Conservation (phyloP, 53 echinoderm and acorn worm species). For the Temnopleurus reevesii region DNA sequence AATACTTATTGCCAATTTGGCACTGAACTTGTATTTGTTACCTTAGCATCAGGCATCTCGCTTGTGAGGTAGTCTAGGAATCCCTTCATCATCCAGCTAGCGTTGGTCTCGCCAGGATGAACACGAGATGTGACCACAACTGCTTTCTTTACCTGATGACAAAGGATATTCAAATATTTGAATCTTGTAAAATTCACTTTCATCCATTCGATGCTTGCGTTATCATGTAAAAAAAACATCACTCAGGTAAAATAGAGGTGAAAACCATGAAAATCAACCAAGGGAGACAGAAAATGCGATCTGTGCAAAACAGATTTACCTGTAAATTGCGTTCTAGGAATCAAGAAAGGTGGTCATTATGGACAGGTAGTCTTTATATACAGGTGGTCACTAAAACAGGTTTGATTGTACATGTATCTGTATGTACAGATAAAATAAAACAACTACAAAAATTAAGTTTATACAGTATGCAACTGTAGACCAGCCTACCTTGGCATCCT, state of each 20-base stretch:
- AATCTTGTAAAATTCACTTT: no score
- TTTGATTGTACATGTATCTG: no score
- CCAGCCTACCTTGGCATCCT: slow-evolving; percentile 85
- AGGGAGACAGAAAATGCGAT: not conserved
- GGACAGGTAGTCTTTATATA: no score
- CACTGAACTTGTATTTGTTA: slow-evolving; percentile 4
- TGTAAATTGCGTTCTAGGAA: no score
- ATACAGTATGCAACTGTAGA: no score
- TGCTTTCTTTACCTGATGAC: slow-evolving; percentile 68
- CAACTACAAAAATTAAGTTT: no score
- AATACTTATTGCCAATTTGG: not conserved
- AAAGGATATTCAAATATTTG: not conserved
- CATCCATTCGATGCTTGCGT: not conserved
- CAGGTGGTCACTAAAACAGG: no score
- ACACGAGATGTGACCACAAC: slow-evolving; percentile 92
- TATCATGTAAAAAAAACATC: not conserved
- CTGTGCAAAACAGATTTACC: not conserved
- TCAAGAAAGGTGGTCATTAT: no score
- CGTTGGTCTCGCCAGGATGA: slow-evolving; percentile 96
- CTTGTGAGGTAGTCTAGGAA: slow-evolving; percentile 95
- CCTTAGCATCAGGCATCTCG: slow-evolving; percentile 83
- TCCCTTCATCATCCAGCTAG: slow-evolving; percentile 99
- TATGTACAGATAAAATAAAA: no score
- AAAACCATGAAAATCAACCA: not conserved
- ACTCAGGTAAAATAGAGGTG: not conserved